Conservation (phyloP, 2,113 vertebrate species). For the Xiphophorus maculatus region DNA sequence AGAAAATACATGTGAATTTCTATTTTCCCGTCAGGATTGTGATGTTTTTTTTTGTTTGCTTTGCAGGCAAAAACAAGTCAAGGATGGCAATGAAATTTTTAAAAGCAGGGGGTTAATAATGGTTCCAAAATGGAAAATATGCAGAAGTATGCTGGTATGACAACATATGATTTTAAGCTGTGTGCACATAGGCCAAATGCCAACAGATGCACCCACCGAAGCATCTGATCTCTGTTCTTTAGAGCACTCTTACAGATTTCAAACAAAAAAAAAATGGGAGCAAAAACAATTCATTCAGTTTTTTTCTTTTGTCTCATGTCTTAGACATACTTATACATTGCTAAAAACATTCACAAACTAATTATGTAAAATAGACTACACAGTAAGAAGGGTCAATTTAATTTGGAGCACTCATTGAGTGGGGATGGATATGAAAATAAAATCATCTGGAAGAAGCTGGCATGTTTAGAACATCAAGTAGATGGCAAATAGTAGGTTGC, state of each 20-base stretch:
- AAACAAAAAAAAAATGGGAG: not conserved
- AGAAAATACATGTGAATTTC: not conserved
- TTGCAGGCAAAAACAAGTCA: not conserved
- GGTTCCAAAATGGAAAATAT: not conserved
- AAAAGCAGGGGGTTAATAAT: not conserved
- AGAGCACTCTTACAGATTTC: not conserved
- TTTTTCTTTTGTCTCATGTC: not conserved
- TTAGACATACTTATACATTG: not conserved
- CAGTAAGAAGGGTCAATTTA: not conserved
- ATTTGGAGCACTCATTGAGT: not conserved
- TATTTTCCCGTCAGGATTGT: not conserved
- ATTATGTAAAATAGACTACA: too few species aligned
- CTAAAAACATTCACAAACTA: not conserved
- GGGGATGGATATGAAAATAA: not conserved
- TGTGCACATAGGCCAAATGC: not conserved
- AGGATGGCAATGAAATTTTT: not conserved
- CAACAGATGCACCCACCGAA: not conserved
- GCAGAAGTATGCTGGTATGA: not conserved
- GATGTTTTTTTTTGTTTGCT: not conserved
- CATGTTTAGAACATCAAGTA: too few species aligned
- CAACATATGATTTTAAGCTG: not conserved
- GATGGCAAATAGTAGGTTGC: too few species aligned
- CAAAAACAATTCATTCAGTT: not conserved
- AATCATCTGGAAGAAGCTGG: not conserved
- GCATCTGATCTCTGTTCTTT: not conserved